phyloP scores from a whole-genome alignment of 1,140 invertebrate species.

The Archegozetes longisetosus region DNA sequence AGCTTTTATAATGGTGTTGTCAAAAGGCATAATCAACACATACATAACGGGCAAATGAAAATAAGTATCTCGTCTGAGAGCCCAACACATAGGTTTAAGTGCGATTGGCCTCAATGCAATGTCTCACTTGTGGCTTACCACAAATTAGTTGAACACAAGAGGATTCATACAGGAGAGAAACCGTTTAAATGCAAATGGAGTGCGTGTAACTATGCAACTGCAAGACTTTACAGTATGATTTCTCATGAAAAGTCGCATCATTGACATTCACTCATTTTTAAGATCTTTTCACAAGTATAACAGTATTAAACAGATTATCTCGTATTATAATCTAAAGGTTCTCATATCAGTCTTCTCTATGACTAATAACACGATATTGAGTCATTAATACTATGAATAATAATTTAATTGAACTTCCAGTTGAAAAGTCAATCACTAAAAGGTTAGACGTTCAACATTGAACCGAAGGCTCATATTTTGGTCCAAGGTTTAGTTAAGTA shows the following conservation, averaged over 20 bases:
- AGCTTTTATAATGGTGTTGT: conserved; percentile 11
- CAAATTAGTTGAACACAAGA: conserved; percentile 85
- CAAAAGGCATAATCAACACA: conserved; percentile 1
- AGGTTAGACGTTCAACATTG: too few relatives aligned
- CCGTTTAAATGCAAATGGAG: conserved; percentile 98
- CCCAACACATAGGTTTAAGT: conserved; percentile 6
- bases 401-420: too few relatives aligned
- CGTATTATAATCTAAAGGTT: too few relatives aligned
- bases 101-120: conserved; percentile 8
- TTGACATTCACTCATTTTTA: conserved; percentile 1
- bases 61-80: conserved; percentile 3
- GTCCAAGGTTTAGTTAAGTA: too few relatives aligned
- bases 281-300: too few relatives aligned
- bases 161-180: conserved; percentile 95
- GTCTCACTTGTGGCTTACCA: conserved; percentile 12
- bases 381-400: too few relatives aligned
- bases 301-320: too few relatives aligned
- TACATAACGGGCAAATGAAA: conserved; percentile 3
- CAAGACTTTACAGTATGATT: conserved; percentile 9
- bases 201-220: conserved; percentile 64
- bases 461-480: too few relatives aligned
- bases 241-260: conserved; percentile 5
- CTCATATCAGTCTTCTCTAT: too few relatives aligned
- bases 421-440: too few relatives aligned
- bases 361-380: too few relatives aligned